Evolutionary conservation across 2,888 invertebrate genomes (phyloP).

Genomic region (Barypeithes pellucidus): DNA sequence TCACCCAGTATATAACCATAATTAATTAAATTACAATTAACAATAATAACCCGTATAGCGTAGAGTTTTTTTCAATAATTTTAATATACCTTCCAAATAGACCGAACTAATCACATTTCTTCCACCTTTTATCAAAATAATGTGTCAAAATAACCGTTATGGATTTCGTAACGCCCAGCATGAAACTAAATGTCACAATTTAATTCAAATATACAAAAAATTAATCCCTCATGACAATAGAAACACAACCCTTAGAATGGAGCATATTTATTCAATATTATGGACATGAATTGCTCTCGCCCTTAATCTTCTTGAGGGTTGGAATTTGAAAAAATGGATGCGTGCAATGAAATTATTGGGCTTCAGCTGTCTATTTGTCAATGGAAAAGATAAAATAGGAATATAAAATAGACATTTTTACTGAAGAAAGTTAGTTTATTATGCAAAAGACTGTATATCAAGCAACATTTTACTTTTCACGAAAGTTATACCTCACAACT

Average conservation of each 20-base stretch:
- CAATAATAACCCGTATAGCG: no score
- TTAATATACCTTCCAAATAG: background rate
- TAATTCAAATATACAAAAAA: constrained; percentile 66
- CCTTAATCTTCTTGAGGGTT: constrained; percentile 34
- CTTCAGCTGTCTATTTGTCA: constrained; percentile 28
- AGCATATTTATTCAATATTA: constrained; percentile 67
- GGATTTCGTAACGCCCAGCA: constrained; percentile 62
- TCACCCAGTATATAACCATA: no score
- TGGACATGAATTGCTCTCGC: constrained; percentile 58
- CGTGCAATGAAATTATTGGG: constrained; percentile 16
- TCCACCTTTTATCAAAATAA: constrained; percentile 44
- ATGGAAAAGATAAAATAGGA: background rate
- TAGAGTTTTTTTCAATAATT: background rate
- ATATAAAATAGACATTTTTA: no score
- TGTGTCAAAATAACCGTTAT: constrained; percentile 65
- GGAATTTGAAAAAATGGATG: constrained; percentile 25
- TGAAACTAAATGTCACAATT: constrained; percentile 64
- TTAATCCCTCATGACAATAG: constrained; percentile 65
- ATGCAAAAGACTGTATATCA: no score
- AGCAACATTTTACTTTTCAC: no score
- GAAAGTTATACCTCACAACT: no score
- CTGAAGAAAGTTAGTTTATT: no score
- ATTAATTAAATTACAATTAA: no score
- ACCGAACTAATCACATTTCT: background rate
- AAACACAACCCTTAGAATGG: constrained; percentile 61